Conservation (phyloP, 2,888 invertebrate species). For the Notodonta dromedarius region DNA sequence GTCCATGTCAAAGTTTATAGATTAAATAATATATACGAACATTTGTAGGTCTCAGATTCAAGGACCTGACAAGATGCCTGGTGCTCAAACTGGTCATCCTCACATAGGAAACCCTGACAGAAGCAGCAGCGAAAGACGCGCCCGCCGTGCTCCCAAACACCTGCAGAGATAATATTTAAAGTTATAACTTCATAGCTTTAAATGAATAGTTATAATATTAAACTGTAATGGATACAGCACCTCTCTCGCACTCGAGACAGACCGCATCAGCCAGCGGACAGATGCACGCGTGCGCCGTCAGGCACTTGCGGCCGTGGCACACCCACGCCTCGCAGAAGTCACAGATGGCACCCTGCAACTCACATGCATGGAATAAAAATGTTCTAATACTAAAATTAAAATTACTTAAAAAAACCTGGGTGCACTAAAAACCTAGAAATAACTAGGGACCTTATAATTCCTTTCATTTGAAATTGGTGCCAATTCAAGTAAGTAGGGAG, state of each 20-base stretch:
- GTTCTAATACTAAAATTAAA: too few relatives aligned
- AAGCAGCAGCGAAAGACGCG: slow-evolving; percentile 96
- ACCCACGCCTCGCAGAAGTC: slow-evolving; percentile 99
- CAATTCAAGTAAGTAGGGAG: too few relatives aligned
- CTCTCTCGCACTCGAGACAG: slow-evolving; percentile 96
- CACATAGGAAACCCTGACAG: slow-evolving; percentile 94
- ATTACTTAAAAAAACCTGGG: too few relatives aligned
- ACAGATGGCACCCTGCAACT: slow-evolving; percentile 94
- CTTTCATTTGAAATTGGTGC: too few relatives aligned
- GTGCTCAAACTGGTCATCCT: slow-evolving; percentile 98
- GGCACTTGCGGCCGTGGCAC: slow-evolving; percentile 96
- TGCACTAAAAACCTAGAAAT: too few relatives aligned
- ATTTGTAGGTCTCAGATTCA: slow-evolving; percentile 97
- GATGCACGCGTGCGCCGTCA: slow-evolving; percentile 94
- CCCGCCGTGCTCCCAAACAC: slow-evolving; percentile 98
- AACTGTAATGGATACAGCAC: slow-evolving; percentile 35
- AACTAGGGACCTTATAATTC: too few relatives aligned
- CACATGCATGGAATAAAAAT: neutral
- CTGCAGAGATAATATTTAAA: slow-evolving; percentile 41
- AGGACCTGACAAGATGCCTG: slow-evolving; percentile 98
- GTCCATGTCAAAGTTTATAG: too few relatives aligned
- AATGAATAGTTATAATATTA: neutral
- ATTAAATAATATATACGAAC: slow-evolving; percentile 64
- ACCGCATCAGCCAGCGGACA: slow-evolving; percentile 95
- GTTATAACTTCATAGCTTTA: too few relatives aligned